Base-by-base conservation (phyloP, 1,140 invertebrate genomes). In the Sminthurides bifidus region DNA sequence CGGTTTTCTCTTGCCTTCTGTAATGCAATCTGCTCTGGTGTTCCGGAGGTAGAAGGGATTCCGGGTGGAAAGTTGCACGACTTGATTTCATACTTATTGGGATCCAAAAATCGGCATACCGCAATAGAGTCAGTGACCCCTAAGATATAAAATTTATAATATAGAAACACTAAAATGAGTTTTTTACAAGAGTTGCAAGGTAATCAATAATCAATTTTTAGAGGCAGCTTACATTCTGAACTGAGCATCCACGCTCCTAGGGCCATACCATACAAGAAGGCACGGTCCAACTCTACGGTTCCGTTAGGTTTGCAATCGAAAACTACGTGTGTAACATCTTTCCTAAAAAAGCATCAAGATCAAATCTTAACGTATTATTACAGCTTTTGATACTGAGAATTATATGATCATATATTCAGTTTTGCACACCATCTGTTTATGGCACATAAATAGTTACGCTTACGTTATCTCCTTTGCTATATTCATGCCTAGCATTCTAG, bases 1-100 rank as follows among this genome's bases (percentile, higher is more conserved):
- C 46, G 8, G 43, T 50, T 49, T 3, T 23, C 15, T 27, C 46
- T 3, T 4, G 54, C 15, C 15, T 17, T 10, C 14, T 19, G 23
- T 4, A 41, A 4, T 29, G 26, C 4, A 27, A 2, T 30, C 14
- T 21, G 35, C 8, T 40, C 40, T 48, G 23, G 24, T 17, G 12
- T 19, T 19, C 24, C 24, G 15, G 5, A 19, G 21, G 41, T 17
- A 23, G 41, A 43, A 10, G 41, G 41, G 17, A 50, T 67, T 66
- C 15, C 46, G 61, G 69, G 31, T 58, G 58, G 29, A 69, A 26
- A 17, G 40, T 69, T 68, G 6, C 77, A 76, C 5, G 66, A 59
- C 0, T n/a, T n/a, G n/a, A 82, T 69, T 73, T 82, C 79, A 69
- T 78, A 82, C 1, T 73, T 58, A 27, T 75, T 74, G 56, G 79